Base-by-base conservation (phyloP, 2,888 invertebrate species). In the Phengaris alcon region DNA sequence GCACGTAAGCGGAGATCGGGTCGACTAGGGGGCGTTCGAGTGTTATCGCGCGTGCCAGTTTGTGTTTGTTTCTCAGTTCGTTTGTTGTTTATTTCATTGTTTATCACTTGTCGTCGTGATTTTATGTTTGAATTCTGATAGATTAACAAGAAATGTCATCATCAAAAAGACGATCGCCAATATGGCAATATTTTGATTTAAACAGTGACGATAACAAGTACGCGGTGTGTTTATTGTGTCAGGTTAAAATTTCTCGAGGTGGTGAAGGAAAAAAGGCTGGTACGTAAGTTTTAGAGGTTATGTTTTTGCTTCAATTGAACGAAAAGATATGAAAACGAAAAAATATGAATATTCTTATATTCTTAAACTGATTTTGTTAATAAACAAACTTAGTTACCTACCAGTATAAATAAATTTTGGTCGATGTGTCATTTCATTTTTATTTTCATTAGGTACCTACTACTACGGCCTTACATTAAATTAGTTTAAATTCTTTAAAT, bases 131-230 rank as follows among this genome's bases (percentile, higher is more conserved):
- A 68, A 69, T 48, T 46, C 13, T 46, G 13, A 69, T 46, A 69
- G 69, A 75, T 76, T 72, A 75, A 75, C 57, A 51, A 73, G 72
- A 73, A 52, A 75, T 75, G 75, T 46, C 75, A 75, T 68, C 54
- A 46, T 10, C 44, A 59, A 76, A 77, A 10, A 76, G 46, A 74
- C 10, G 55, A 73, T 78, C 78, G 52, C 75, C 74, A 12, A 57
- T 77, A 15, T 77, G 77, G 78, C 13, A 76, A 69, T 78, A 76
- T 70, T 78, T 75, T 76, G 75, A 76, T 22, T 22, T 76, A 57
- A 52, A 74, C 57, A 76, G 54, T 69, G 76, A 78, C n/a, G 48
- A 78, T 73, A 54, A 46, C 15, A 78, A 75, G 70, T 75, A 59
- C 22, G 76, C 73, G 4, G 52, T 55, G 12, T 77, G 77, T 76